phyloP scores from a whole-genome alignment of 92 coral and sea anemone genomes.

The Meandrina meandrites region DNA sequence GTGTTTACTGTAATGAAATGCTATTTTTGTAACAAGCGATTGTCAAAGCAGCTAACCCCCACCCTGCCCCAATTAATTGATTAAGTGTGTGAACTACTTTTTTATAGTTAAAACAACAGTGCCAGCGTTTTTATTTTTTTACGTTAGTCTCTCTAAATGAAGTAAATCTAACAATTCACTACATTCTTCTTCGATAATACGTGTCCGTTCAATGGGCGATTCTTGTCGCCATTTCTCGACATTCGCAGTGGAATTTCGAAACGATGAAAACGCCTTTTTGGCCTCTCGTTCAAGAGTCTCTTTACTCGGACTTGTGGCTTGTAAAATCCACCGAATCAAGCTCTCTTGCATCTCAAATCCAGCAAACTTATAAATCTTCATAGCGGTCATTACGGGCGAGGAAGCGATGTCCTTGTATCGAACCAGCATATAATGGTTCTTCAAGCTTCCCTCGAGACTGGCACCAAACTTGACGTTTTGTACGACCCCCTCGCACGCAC shows the following conservation, averaged over 20 bases:
- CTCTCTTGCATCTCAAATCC: conserved; percentile 56
- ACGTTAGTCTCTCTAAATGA: conserved; percentile 29
- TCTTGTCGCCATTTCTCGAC: conserved; percentile 52
- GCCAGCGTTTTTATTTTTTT: neutral
- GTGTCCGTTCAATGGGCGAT: conserved; percentile 41
- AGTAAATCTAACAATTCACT: conserved; percentile 43
- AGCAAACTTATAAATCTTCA: conserved; percentile 57
- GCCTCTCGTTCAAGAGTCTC: conserved; percentile 35
- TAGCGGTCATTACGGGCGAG: conserved; percentile 43
- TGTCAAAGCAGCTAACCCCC: no score
- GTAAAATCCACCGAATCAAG: conserved; percentile 38
- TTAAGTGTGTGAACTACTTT: no score
- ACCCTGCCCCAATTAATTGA: no score
- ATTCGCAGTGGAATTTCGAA: conserved; percentile 54
- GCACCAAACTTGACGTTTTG: conserved; percentile 48
- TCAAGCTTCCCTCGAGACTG: conserved; percentile 25
- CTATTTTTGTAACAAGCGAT: no score
- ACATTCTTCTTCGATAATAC: conserved; percentile 49
- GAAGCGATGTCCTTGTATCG: conserved; percentile 53
- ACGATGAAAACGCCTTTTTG: conserved; percentile 24
- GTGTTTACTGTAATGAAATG: no score
- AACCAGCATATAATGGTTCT: conserved; percentile 33
- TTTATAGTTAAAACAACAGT: neutral
- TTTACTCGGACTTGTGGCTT: conserved; percentile 49
- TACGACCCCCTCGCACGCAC: conserved; percentile 43